Percentiles rank a stretch among this genome's conserved stretches.
phyloP scores from a whole-genome alignment of 2,113 vertebrate genomes.

The Tachysurus fulvidraco region DNA sequence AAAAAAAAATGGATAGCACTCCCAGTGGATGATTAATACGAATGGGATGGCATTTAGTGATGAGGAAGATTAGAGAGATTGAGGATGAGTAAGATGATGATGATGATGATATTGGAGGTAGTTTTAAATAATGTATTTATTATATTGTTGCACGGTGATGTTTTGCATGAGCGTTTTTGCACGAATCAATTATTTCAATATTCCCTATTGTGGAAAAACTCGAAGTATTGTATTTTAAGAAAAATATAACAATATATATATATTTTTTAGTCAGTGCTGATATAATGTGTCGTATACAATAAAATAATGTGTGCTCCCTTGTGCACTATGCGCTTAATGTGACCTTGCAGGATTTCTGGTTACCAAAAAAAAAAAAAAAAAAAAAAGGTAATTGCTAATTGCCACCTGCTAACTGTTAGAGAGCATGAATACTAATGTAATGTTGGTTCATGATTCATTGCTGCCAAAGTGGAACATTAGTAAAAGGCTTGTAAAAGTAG shows the following conservation, averaged over 20 bases:
- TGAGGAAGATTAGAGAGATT: background rate
- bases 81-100: background rate
- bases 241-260: background rate
- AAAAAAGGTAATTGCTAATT: background rate
- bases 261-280: background rate
- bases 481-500: constrained; percentile 21
- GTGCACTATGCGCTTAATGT: background rate
- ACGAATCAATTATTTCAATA: background rate
- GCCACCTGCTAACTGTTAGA: constrained; percentile 22
- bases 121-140: background rate
- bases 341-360: background rate
- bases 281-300: background rate
- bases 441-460: background rate
- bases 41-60: background rate
- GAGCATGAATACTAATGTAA: constrained; percentile 17
- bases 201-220: background rate
- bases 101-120: background rate
- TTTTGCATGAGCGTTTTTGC: background rate
- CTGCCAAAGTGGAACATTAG: constrained; percentile 3
- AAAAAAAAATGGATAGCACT: background rate
- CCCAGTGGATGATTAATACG: background rate
- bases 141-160: background rate
- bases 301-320: background rate
- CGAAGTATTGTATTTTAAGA: background rate
- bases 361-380: background rate